phyloP scores from a whole-genome alignment of 1,140 invertebrate species.

The Maniola jurtina region DNA sequence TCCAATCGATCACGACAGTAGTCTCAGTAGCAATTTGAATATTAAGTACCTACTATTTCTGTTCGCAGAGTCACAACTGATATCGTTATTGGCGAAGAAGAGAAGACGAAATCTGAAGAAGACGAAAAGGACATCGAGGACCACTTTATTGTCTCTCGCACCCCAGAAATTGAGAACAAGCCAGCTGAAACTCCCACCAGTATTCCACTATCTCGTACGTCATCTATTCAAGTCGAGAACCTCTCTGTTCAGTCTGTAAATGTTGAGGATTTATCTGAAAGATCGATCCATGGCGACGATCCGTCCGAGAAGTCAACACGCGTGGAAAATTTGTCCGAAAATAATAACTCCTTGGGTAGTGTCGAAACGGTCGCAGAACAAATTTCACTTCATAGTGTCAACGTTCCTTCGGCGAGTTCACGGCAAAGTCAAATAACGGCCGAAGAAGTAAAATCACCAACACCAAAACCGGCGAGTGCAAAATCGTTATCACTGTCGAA shows the following conservation, averaged over 20 bases:
- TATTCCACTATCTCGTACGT: slow-evolving; percentile 44
- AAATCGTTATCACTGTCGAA: slow-evolving; percentile 28
- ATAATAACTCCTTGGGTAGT: slow-evolving; percentile 32
- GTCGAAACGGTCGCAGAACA: slow-evolving; percentile 16
- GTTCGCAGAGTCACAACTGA: slow-evolving; percentile 62
- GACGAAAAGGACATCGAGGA: slow-evolving; percentile 14
- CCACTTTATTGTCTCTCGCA: slow-evolving; percentile 4
- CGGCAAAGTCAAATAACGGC: background rate
- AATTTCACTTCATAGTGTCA: slow-evolving; percentile 14
- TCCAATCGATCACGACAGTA: background rate
- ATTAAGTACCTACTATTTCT: background rate
- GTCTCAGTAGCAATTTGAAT: too few relatives aligned
- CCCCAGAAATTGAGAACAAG: slow-evolving; percentile 12
- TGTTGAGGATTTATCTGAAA: slow-evolving; percentile 47
- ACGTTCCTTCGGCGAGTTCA: background rate
- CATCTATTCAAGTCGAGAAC: slow-evolving; percentile 62
- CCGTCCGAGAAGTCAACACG: slow-evolving; percentile 47
- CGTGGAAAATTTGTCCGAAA: slow-evolving; percentile 47
- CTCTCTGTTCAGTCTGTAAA: slow-evolving; percentile 46
- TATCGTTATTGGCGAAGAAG: slow-evolving; percentile 32
- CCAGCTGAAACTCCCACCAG: slow-evolving; percentile 20
- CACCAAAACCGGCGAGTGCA: slow-evolving; percentile 17
- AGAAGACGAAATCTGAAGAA: slow-evolving; percentile 28
- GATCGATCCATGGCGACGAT: slow-evolving; percentile 60
- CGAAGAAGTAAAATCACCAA: slow-evolving; percentile 5